Conservation (phyloP, 2,797 vertebrate genomes). For the Clamator glandarius region DNA sequence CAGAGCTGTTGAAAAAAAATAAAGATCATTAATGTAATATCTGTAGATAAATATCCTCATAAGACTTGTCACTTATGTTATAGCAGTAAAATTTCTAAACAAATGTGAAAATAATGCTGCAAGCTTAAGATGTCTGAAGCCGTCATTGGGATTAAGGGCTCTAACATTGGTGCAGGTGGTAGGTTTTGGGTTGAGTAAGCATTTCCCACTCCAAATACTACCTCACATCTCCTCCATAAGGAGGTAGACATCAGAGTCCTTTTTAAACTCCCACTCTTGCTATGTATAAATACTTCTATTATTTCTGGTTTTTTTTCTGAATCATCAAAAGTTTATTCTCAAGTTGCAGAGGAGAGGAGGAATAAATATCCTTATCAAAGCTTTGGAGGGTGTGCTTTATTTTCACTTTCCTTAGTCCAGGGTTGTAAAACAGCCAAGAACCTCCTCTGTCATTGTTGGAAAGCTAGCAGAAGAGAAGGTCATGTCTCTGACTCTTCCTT, state of each 20-base stretch:
- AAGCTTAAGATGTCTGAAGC: neutral
- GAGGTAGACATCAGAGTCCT: neutral
- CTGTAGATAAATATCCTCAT: neutral
- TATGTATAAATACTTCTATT: neutral
- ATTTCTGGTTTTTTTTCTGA: neutral
- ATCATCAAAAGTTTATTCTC: neutral
- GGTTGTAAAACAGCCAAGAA: constrained; percentile 22
- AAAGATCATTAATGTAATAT: neutral
- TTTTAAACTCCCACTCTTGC: neutral
- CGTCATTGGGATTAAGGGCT: neutral
- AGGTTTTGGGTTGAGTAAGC: neutral
- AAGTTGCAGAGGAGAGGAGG: neutral
- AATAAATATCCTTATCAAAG: constrained; percentile 5
- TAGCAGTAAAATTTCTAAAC: neutral
- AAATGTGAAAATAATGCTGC: neutral
- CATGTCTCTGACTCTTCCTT: constrained; percentile 13
- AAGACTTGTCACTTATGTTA: neutral
- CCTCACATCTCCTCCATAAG: neutral
- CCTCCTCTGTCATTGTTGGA: neutral
- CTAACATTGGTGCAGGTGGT: neutral
- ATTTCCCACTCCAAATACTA: neutral
- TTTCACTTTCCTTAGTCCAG: neutral
- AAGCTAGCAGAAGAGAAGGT: neutral
- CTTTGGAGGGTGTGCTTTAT: neutral
- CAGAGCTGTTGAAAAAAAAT: neutral